A percentile compares a stretch with the other conserved stretches of the same genome.
These are phyloP conservation scores for Pterostichus madidus DNA, from an alignment of 2,888 invertebrate genomes.

Conservation along the genomic window DNA sequence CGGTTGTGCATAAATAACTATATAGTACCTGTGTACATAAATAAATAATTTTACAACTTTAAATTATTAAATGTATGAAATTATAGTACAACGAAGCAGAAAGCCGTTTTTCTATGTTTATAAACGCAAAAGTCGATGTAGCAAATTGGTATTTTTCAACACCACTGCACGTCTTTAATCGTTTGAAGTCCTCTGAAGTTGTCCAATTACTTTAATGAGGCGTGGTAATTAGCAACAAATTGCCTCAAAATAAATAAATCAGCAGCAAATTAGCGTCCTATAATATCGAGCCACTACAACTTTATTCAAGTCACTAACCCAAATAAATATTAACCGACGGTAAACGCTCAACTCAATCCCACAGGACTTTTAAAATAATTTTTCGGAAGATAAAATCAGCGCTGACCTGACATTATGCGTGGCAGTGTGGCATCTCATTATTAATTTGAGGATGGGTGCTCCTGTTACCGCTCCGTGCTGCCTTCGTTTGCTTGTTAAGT, in stretches of 20 bases:
- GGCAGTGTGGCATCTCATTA: constrained; percentile 24
- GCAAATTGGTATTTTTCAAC: not conserved
- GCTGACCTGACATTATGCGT: constrained; percentile 7
- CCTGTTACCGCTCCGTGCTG: not conserved
- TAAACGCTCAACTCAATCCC: constrained; percentile 1
- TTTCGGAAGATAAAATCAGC: constrained; percentile 1
- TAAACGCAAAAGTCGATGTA: not conserved
- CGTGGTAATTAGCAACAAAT: constrained; percentile 33
- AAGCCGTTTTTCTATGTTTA: too few species aligned
- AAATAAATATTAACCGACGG: constrained; percentile 46
- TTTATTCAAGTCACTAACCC: constrained; percentile 17
- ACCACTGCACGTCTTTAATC: constrained; percentile 6
- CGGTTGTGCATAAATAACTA: too few species aligned
- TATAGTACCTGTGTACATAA: too few species aligned
- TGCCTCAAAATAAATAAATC: constrained; percentile 31
- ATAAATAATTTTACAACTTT: too few species aligned
- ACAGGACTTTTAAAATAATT: constrained; percentile 29
- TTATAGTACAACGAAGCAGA: too few species aligned
- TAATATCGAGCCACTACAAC: not conserved
- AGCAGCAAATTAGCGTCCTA: constrained; percentile 17
- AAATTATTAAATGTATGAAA: too few species aligned
- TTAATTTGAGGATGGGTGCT: constrained; percentile 28
- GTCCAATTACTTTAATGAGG: constrained; percentile 38
- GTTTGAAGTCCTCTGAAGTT: constrained; percentile 9
- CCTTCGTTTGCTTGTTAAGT: not conserved